Conservation (phyloP, 2,888 invertebrate species). For the Leptopilina syphax region DNA sequence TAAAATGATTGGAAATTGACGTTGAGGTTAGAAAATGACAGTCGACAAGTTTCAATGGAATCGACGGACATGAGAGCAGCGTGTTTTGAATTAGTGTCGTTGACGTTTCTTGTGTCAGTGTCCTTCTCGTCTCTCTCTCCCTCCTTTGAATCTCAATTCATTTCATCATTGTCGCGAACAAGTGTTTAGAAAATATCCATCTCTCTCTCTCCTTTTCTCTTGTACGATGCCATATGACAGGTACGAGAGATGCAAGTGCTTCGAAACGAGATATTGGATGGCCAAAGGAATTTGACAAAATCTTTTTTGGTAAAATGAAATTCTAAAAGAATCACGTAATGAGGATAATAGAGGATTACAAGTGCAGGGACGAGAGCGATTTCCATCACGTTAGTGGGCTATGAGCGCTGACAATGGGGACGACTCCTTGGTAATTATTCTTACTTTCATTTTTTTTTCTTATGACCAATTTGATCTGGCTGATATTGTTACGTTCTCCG, state of each 20-base stretch:
- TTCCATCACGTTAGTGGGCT: constrained; percentile 71
- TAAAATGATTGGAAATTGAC: background rate
- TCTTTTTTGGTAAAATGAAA: background rate
- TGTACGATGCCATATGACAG: constrained; percentile 51
- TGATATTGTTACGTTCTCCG: background rate
- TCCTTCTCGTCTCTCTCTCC: constrained; percentile 28
- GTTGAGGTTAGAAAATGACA: constrained; percentile 16
- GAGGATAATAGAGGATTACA: constrained; percentile 17
- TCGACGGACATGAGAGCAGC: constrained; percentile 25
- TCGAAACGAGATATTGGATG: background rate
- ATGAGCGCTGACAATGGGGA: constrained; percentile 77
- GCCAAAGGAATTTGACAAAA: background rate
- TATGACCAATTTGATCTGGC: background rate
- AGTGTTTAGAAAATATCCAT: constrained; percentile 26
- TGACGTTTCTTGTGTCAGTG: constrained; percentile 49
- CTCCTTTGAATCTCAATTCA: constrained; percentile 15
- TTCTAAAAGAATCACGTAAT: constrained; percentile 28
- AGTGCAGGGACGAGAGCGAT: constrained; percentile 58
- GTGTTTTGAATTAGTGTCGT: constrained; percentile 45
- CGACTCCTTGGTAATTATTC: constrained; percentile 76
- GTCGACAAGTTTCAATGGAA: constrained; percentile 8
- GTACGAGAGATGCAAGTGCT: constrained; percentile 41
- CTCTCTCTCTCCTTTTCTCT: constrained; percentile 12
- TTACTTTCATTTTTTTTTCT: constrained; percentile 22
- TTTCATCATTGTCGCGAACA: constrained; percentile 23